These are phyloP conservation scores for Sus scrofa DNA, from an alignment of 2,113 vertebrate species.

Conservation along the genomic window T2T-Sscrofa CM000818.6:40402501-40403000, in stretches of 20 bases:
- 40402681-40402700: slow-evolving; percentile 58
- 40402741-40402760: background rate
- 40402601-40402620: background rate
- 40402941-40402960: slow-evolving; percentile 49
- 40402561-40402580: background rate
- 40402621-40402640: slow-evolving; percentile 43
- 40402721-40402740: background rate
- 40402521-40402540: too few relatives aligned
- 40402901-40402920: background rate
- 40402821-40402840: background rate
- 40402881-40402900: background rate
- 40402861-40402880: background rate
- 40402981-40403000: background rate
- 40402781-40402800: background rate
- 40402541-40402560: background rate
- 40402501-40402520: too few relatives aligned
- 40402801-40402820: background rate
- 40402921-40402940: background rate
- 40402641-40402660: slow-evolving; percentile 51
- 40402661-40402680: slow-evolving; percentile 27
- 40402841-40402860: background rate
- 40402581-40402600: background rate
- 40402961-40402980: background rate
- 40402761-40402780: background rate
- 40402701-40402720: slow-evolving; percentile 31